phyloP scores from a whole-genome alignment of 2,888 invertebrate species.

The Ectemnius cavifrons region DNA sequence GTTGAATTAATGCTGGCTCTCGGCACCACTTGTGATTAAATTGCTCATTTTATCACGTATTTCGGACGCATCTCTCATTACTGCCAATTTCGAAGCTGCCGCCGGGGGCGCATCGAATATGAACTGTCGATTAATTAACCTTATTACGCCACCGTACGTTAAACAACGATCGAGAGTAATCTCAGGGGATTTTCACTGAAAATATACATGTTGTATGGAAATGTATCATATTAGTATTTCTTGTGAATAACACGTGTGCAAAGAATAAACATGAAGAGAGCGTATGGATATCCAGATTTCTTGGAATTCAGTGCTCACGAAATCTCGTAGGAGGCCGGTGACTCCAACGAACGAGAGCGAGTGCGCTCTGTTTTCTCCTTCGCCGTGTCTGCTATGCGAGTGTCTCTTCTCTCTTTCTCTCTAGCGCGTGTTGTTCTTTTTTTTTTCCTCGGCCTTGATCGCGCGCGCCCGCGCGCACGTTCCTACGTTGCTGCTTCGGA shows the following conservation, averaged over 20 bases:
- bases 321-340: slow-evolving; percentile 27
- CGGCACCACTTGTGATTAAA: background rate
- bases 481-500: slow-evolving; percentile 20
- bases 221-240: no score
- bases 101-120: background rate
- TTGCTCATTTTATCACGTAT: background rate
- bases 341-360: slow-evolving; percentile 43
- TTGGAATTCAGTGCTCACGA: slow-evolving; percentile 4
- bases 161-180: background rate
- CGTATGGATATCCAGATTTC: no score
- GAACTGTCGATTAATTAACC: background rate
- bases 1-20: background rate
- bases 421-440: slow-evolving; percentile 51
- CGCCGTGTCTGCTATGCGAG: background rate
- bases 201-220: no score
- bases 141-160: background rate
- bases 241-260: no score
- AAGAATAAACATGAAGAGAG: no score
- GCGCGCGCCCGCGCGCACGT: slow-evolving; percentile 32
- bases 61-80: background rate
- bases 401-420: slow-evolving; percentile 6
- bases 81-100: background rate
- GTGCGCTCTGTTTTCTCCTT: slow-evolving; percentile 39
- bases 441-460: slow-evolving; percentile 65
- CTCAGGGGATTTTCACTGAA: no score